Evolutionary conservation across 1,140 invertebrate species (phyloP), one percentile per base, ranked within the genome.

Genomic region (Trachymyrmex cornetzi): DNA sequence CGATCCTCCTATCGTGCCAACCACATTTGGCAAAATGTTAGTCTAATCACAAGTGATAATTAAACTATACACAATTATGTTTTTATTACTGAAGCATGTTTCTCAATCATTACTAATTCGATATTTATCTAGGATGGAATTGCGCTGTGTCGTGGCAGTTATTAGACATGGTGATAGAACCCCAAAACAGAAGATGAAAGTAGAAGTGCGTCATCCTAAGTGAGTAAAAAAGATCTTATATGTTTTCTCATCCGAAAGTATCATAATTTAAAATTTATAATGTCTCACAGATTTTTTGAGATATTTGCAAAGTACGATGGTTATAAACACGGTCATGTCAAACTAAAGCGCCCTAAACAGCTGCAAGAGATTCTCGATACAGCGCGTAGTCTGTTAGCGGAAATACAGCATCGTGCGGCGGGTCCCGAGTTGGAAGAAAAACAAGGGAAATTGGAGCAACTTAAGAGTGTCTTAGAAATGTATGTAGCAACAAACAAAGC

Each of bases 161-260:
- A 99, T 99, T 75, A 95, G 99, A 89, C 99, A 99, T 93, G 99
- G 99, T 0, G 99, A 99, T 95, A 96, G 99, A 91, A 99, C 99
- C 14, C 99, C 99, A 0, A 99, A 99, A 95, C 99, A 99, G 95
- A 99, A 99, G 96, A 99, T 99, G 99, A 99, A 99, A 96, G 99
- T 99, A 91, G 99, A 99, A 96, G 99, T 99, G n/a, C 97, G 99
- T 82, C 99, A 99, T 97, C 98, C 97, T 44, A 99, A 99, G 98
- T 99, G 95, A 96, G 96, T 96, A 67, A 75, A 48, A 2, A 59
- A 80, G 3, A 75, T 53, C 1, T 57, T 67, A 24, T 67, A 14
- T 14, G 57, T 27, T 22, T 38, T 44, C 16, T 71, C 7, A 57
- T 44, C n/a, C 1, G 61, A 7, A 14, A 64, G 38, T n/a, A 61